Evolutionary conservation across 2,113 vertebrate genomes (phyloP).

Genomic region (Notarius quadriscutis): DNA sequence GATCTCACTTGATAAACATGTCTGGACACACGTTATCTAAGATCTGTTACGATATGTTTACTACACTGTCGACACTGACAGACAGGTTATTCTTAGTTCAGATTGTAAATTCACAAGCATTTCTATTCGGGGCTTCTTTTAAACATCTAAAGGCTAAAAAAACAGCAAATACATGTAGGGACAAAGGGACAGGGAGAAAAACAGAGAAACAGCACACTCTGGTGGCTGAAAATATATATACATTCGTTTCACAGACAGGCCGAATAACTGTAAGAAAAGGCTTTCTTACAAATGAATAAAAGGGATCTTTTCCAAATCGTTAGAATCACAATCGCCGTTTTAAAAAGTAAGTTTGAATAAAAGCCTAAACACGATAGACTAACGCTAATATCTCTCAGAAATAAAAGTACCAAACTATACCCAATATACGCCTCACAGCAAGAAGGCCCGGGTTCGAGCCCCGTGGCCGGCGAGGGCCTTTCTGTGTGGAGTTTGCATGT

Average conservation of each 20-base stretch:
- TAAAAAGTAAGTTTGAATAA: background rate
- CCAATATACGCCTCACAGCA: background rate
- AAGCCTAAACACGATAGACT: background rate
- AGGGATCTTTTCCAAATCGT: background rate
- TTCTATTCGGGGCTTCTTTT: background rate
- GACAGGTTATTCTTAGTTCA: background rate
- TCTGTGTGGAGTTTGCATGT: too few relatives aligned
- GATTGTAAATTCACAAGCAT: background rate
- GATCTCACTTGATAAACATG: background rate
- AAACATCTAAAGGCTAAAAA: background rate
- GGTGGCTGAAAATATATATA: constrained; percentile 2
- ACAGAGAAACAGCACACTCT: constrained; percentile 18
- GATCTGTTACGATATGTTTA: background rate
- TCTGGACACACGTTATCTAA: background rate
- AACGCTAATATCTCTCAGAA: background rate
- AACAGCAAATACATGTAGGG: background rate
- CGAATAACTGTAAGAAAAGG: background rate
- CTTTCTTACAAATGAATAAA: background rate
- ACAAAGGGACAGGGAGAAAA: too few relatives aligned
- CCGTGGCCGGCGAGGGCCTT: too few relatives aligned
- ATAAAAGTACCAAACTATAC: too few relatives aligned
- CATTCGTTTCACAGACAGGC: too few relatives aligned
- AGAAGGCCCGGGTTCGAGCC: too few relatives aligned
- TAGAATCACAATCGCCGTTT: background rate
- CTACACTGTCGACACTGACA: background rate